Evolutionary conservation across 2,113 vertebrate species (phyloP).

Genomic region (Leptodactylus fuscus): DNA sequence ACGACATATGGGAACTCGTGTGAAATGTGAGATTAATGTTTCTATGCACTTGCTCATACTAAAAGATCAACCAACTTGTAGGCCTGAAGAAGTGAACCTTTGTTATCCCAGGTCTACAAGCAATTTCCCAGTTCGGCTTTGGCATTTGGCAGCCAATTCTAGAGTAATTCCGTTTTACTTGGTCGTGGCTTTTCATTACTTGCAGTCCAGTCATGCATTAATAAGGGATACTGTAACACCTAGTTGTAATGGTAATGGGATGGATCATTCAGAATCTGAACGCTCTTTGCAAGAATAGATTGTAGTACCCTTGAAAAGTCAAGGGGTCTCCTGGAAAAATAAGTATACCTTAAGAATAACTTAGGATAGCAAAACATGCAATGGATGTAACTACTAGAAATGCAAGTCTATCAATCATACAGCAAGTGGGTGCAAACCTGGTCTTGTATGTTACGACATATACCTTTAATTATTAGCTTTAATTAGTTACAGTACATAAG

Average conservation of each 20-base stretch:
- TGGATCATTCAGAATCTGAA: neutral
- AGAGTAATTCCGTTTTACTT: neutral
- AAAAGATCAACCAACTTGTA: neutral
- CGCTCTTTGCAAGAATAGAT: neutral
- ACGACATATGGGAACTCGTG: neutral
- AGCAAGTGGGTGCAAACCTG: neutral
- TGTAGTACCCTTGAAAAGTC: neutral
- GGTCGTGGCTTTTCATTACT: neutral
- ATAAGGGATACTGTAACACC: neutral
- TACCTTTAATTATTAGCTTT: constrained; percentile 15
- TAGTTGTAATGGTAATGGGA: neutral
- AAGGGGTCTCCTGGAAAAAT: neutral
- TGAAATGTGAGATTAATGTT: neutral
- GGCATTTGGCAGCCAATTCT: neutral
- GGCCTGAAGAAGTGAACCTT: neutral
- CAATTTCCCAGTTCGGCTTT: neutral
- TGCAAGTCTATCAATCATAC: neutral
- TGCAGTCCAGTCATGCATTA: neutral
- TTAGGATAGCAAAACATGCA: neutral
- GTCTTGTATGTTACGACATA: neutral
- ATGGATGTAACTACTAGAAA: neutral
- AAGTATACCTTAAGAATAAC: neutral
- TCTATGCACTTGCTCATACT: neutral
- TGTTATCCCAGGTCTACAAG: neutral
- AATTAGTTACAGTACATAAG: constrained; percentile 23